Base-by-base conservation (phyloP, 2,113 vertebrate species). In the Tichodroma muraria region DNA sequence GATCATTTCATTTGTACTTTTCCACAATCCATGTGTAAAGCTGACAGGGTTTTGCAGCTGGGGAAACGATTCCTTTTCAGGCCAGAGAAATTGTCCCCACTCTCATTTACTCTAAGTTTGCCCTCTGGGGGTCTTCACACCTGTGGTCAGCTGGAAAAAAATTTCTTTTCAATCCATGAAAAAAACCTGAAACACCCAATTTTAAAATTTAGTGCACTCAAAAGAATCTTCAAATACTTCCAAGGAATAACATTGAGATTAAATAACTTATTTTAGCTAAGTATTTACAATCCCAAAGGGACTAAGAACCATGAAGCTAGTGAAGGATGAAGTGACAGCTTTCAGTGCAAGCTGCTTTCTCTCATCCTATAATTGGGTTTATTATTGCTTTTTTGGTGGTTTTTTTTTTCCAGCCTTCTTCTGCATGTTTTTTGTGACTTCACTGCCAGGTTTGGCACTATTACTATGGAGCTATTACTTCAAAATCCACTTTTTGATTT, bases 251-350 rank as follows among this genome's bases (percentile, higher is more conserved):
- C 35, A 64, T 0, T 31, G n/a, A 66, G 53, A 82, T 82, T 21
- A 75, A 89, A 31, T 42, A 66, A 82, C 19, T 63, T 52, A 38
- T 30, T 89, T 73, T 22, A 90, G 82, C 21, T 30, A 27, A 88
- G 56, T 80, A 61, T 88, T 91, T 88, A 71, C 82, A 76, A 42
- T 54, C 63, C 64, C 76, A 88, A 72, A 79, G 69, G 71, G 72
- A 40, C 42, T 69, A 9, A 85, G 63, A 85, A 59, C 40, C 66
- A 49, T 5, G 21, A 30, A 82, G 40, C 0, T 14, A 82, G 20
- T n/a, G 54, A 83, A 60, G 64, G 80, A 71, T 52, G 57, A 79
- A 82, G 61, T 59, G 83, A 75, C 61, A 90, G 60, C 40, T 57
- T 75, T 57, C 78, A 57, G n/a, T 15, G 33, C 16, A 79, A 88